Evolutionary conservation across 2,888 invertebrate genomes (phyloP).

Genomic region (Matsumyia berberina): DNA sequence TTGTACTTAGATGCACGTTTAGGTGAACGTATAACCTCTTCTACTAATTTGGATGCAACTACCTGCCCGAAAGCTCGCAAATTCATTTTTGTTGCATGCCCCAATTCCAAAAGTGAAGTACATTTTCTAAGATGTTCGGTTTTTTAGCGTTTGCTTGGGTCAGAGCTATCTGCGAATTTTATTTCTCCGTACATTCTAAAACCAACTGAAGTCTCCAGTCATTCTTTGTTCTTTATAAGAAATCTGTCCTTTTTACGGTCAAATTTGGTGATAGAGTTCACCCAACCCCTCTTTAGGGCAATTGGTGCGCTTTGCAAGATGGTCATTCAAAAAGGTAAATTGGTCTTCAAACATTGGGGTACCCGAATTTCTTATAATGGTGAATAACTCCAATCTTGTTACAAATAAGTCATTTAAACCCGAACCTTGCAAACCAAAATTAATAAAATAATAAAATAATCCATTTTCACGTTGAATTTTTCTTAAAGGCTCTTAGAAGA

Average conservation of each 20-base stretch:
- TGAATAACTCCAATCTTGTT: too few relatives aligned
- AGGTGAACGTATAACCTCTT: not conserved
- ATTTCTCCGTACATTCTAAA: not conserved
- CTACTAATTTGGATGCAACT: not conserved
- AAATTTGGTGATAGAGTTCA: not conserved
- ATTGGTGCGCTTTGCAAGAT: conserved; percentile 1
- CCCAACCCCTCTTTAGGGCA: not conserved
- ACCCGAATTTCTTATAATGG: not conserved
- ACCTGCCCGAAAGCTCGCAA: not conserved
- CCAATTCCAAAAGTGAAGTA: not conserved
- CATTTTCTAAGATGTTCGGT: not conserved
- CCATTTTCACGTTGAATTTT: too few relatives aligned
- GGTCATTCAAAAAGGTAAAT: not conserved
- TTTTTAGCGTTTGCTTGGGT: not conserved
- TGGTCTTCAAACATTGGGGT: not conserved
- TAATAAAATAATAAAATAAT: too few relatives aligned
- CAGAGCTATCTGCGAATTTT: not conserved
- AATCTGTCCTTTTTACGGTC: not conserved
- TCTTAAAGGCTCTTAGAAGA: too few relatives aligned
- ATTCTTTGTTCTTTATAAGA: not conserved
- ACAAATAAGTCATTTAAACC: too few relatives aligned
- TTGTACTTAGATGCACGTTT: not conserved
- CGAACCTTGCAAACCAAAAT: not conserved
- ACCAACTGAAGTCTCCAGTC: not conserved
- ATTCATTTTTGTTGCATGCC: not conserved